Base-by-base conservation (phyloP, 2,888 invertebrate genomes). In the Eupithecia pulchellata region DNA sequence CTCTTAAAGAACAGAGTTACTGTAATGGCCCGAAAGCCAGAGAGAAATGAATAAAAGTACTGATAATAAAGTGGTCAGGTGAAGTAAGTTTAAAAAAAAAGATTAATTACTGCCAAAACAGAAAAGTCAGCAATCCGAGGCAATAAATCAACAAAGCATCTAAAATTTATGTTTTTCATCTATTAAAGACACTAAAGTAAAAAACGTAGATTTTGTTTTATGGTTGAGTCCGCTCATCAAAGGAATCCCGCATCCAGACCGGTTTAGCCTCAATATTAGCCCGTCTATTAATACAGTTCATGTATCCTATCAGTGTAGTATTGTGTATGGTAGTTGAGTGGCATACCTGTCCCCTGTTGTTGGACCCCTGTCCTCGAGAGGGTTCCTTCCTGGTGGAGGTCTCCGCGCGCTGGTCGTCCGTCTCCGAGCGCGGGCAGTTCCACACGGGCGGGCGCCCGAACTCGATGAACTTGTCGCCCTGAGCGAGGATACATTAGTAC, bases 371-470 rank as follows among this genome's bases (percentile, higher is more conserved):
- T 63, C 61, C 74, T 67, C 68, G 78, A 60, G 34, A 14, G 57
- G 68, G 78, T 64, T 70, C 73, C 25, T 52, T 52, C 25, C 25
- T 11, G 52, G 52, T 9, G 32, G 30, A n/a, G 9, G 30, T 60
- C 30, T 60, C 30, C 58, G 58, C 11, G 32, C n/a, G 58, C 58
- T 30, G 30, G n/a, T 60, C 58, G 29, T 60, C 58, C 8, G 29
- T 95, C 82, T 98, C 98, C 0, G 98, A 98, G 93, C 97, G 96
- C 1, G 98, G 98, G 83, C 98, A 98, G 91, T 98, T 98, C 98
- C 98, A 98, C 76, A 96, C 96, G 0, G 98, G 98, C 1, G 97
- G 96, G 3, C 98, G 96, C 2, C 98, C 98, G 86, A 98, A 98
- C 88, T 98, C 97, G 72, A 98, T 95, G 79, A 97, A 95, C 78